Evolutionary conservation across 2,113 vertebrate genomes (phyloP), one percentile per base, ranked within the genome.

Genomic region (Rattus rattus): DNA sequence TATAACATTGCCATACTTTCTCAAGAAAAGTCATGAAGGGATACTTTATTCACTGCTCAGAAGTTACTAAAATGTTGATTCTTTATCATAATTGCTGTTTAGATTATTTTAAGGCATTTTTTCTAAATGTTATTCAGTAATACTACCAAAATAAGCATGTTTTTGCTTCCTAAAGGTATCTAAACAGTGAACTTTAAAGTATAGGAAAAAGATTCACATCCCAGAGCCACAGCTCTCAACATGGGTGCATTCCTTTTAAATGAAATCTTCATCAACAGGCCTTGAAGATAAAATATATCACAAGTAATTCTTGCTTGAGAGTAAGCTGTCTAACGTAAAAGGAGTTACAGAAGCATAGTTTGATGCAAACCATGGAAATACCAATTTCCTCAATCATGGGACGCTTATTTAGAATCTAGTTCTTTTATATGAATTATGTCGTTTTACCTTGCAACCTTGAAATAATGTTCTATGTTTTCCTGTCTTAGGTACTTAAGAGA

Each of bases 51-150:
- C 39, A 30, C 72, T 52, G 75, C 30, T 85, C 79, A 79, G 76
- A 75, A 94, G 87, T 94, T 77, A 69, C 85, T 88, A 47, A 61
- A 3, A 5, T 43, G 81, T 90, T 92, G 81, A 93, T 93, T 94
- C 26, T 77, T 97, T 95, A 22, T 93, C 81, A 36, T 79, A 24
- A 33, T 89, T 24, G 67, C 12, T 94, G 36, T 83, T 94, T 39
- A 90, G 79, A 61, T 73, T 77, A 91, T 33, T 85, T 94, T 94
- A 63, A 90, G 22, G 1, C 30, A 92, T 22, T 80, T 97, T 94
- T 94, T 43, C 47, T 77, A 89, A 93, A 49, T 85, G 47, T 11
- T 93, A 73, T 49, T 95, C 19, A 65, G 36, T 81, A 56, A 39
- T 24, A 56, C n/a, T 83, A 85, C 6, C 77, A 86, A 96, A 94